Evolutionary conservation across 92 coral and sea anemone species (phyloP), one percentile per base, ranked within the genome.

Genomic region (Actinernus sp.): DNA sequence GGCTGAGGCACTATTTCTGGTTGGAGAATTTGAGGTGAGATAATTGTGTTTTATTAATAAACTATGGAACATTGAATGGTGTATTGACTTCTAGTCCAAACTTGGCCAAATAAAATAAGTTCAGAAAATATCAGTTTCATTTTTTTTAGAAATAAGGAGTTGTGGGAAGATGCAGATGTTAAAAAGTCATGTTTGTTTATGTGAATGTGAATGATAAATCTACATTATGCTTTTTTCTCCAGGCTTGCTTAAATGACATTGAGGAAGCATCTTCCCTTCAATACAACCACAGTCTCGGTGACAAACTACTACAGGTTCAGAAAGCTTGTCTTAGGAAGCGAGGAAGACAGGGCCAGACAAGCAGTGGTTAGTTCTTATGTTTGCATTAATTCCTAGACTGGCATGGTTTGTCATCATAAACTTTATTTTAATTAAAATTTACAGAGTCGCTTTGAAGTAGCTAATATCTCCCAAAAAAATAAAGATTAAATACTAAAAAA

Each of bases 161-260:
- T 36, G 41, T 36, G 41, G 14, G 14, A 14, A 7, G 14, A 14
- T 36, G 8, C 14, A 36, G 14, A 36, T 36, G 41, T 7, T 36
- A 7, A 36, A 7, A 36, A 7, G 8, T 36, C 14, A 14, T 36
- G 7, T 36, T 7, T 36, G 8, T 36, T 36, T 36, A 7, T 7
- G 41, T 36, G 14, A 36, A 36, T n/a, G n/a, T n/a, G n/a, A n/a
- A n/a, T n/a, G n/a, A n/a, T n/a, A n/a, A n/a, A n/a, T n/a, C n/a
- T n/a, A n/a, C n/a, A n/a, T n/a, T n/a, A n/a, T n/a, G n/a, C n/a
- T n/a, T n/a, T n/a, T n/a, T n/a, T n/a, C 43, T 29, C 19, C 30
- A 83, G 97, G 65, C 92, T 2, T 90, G 92, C 70, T 57, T 90
- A 30, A 90, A 64, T 49, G 97, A 90, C 57, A 81, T 90, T 32